Base-by-base conservation (phyloP, 2,113 vertebrate species). In the Capra hircus region DNA sequence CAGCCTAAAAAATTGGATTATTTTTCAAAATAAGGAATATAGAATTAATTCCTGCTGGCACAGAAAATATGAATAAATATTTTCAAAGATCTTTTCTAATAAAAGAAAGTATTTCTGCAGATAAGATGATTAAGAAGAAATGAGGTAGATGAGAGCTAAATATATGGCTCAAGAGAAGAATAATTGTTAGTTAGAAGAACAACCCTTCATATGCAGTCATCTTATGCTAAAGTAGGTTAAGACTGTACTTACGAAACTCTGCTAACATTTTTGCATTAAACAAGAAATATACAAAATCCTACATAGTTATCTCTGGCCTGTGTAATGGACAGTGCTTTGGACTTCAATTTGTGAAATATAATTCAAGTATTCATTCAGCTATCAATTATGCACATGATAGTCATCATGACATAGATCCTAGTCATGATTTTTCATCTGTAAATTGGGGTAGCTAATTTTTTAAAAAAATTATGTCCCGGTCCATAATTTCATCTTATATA, bases 51-150 rank as follows among this genome's bases (percentile, higher is more conserved):
- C 9, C 60, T 59, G 64, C 33, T 94, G 81, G 16, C 16, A 97
- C 88, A 97, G 67, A 96, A 93, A 91, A 89, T 94, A 27, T 96
- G 82, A 96, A 90, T 95, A 95, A 89, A 86, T 85, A 10, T 96
- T 97, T 97, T 80, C 13, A 92, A 40, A 97, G 91, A 90, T 77
- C 33, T 96, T 97, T 77, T 97, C 28, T 93, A 95, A 96, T 96
- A 84, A 95, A 96, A 85, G 27, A 77, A 94, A 94, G 13, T 86
- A 57, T 87, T 87, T 98, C 45, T 86, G 71, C 21, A 94, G 74
- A 78, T 88, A 74, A 95, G 23, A 13, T 71, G 59, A 57, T 88
- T 96, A 93, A 5, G 7, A 95, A 96, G 9, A 96, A 86, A 96
- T 90, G n/a, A 95, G 6, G 14, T 67, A 97, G 95, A 59, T 86